Evolutionary conservation across 2,113 vertebrate genomes (phyloP).

Genomic region (Sphyrna mokarran): DNA sequence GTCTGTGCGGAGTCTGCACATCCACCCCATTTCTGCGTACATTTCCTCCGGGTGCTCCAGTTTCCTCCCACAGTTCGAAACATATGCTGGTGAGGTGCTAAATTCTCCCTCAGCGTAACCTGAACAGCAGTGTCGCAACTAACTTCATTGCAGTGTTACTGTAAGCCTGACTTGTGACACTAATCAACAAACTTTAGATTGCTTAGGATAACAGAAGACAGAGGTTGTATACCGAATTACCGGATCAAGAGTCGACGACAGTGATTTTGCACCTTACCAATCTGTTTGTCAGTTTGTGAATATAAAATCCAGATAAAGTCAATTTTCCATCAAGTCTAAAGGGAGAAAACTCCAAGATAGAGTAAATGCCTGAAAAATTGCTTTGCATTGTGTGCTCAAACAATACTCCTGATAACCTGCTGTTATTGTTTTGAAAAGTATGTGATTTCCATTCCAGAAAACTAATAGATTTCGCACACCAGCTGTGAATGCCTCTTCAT

Average conservation of each 20-base stretch:
- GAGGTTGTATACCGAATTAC: neutral
- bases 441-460: slow-evolving; percentile 3
- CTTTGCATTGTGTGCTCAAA: neutral
- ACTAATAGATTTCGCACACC: neutral
- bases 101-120: too few relatives aligned
- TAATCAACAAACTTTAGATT: neutral
- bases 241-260: too few relatives aligned
- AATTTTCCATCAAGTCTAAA: neutral
- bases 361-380: slow-evolving; percentile 5
- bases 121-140: too few relatives aligned
- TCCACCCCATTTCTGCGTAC: too few relatives aligned
- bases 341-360: neutral
- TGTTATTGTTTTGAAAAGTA: neutral
- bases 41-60: too few relatives aligned
- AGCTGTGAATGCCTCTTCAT: neutral
- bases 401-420: neutral
- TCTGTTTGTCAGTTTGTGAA: neutral
- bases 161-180: too few relatives aligned
- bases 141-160: too few relatives aligned
- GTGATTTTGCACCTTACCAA: neutral
- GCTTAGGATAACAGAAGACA: neutral
- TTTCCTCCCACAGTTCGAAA: too few relatives aligned
- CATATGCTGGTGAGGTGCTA: too few relatives aligned
- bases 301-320: neutral
- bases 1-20: too few relatives aligned